Evolutionary conservation across 2,888 invertebrate genomes (phyloP).

Genomic region (Dolichopus griseipennis): DNA sequence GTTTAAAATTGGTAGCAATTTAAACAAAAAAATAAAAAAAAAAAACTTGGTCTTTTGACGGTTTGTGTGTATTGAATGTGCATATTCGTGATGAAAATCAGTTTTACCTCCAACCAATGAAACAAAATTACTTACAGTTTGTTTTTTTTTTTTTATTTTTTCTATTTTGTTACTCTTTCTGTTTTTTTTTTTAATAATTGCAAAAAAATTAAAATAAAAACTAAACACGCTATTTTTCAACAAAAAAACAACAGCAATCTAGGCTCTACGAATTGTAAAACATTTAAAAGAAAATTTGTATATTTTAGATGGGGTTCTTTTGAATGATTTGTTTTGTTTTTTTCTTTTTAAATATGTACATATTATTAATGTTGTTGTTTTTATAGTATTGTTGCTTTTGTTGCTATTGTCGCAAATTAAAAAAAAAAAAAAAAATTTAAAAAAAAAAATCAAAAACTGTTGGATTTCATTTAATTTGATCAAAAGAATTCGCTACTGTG

Average conservation of each 20-base stretch:
- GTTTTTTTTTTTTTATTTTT: too few species aligned
- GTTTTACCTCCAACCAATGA: background rate
- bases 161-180: background rate
- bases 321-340: background rate
- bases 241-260: background rate
- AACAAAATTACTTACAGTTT: background rate
- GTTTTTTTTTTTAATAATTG: background rate
- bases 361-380: too few species aligned
- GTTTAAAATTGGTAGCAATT: background rate
- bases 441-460: background rate
- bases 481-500: conserved; percentile 3
- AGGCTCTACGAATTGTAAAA: background rate
- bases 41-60: background rate
- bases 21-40: background rate
- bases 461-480: background rate
- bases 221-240: background rate
- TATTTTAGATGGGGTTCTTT: too few species aligned
- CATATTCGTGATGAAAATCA: conserved; percentile 1
- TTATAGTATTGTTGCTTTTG: too few species aligned
- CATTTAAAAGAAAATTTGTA: background rate
- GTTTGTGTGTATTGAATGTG: background rate
- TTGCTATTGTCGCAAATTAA: background rate
- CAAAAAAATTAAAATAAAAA: background rate
- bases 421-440: too few species aligned
- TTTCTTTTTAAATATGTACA: background rate